A percentile compares a stretch with the other conserved stretches of the same genome.
Evolutionary conservation across 2,797 vertebrate genomes (phyloP).

Genomic region (Sebastes baramenuke): DNA sequence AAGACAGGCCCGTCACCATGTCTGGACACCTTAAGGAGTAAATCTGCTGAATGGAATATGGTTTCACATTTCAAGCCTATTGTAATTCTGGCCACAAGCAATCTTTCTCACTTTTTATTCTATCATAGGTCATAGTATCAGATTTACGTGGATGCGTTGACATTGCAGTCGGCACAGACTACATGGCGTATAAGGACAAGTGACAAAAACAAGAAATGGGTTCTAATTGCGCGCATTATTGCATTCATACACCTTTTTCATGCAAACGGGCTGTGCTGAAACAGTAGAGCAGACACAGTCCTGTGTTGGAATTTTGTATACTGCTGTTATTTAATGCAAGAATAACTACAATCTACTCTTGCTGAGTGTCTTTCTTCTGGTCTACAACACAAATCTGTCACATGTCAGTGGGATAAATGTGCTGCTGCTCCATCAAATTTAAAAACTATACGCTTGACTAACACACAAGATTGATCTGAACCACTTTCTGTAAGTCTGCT

Average conservation of each 20-base stretch:
- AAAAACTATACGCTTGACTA: neutral
- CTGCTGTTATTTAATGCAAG: too few species aligned
- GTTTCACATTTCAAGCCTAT: neutral
- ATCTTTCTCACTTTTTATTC: too few species aligned
- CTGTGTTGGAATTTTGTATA: neutral
- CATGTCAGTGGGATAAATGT: neutral
- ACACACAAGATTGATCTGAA: neutral
- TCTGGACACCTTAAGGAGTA: neutral
- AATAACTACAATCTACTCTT: neutral
- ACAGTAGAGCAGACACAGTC: neutral
- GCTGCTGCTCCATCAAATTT: neutral
- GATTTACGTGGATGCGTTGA: too few species aligned
- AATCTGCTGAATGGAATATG: neutral
- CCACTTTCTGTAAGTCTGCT: neutral
- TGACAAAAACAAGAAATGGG: too few species aligned
- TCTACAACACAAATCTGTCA: neutral
- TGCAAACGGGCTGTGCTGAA: neutral
- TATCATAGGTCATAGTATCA: too few species aligned
- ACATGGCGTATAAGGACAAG: too few species aligned
- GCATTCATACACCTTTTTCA: rapidly evolving
- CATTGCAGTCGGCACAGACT: too few species aligned
- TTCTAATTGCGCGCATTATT: rapidly evolving
- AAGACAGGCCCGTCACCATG: neutral
- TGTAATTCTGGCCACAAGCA: neutral
- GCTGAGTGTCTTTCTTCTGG: neutral